phyloP scores from a whole-genome alignment of 2,113 vertebrate species.

The Gobius niger region DNA sequence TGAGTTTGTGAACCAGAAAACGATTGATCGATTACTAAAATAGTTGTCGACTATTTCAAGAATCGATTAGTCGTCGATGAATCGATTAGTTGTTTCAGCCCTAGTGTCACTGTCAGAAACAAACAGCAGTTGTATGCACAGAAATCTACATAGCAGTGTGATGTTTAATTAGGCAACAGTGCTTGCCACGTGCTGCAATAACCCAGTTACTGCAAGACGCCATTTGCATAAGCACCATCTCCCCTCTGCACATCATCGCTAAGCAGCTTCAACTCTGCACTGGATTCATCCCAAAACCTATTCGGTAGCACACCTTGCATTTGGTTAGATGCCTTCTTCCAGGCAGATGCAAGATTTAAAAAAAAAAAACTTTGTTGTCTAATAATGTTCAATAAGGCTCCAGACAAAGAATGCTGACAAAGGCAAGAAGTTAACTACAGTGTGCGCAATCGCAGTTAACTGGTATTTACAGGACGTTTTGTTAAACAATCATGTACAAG shows the following conservation, averaged over 20 bases:
- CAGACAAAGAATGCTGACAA: neutral
- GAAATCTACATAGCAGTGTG: neutral
- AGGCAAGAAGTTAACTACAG: neutral
- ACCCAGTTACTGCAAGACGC: neutral
- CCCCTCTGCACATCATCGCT: neutral
- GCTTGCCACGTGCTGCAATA: conserved; percentile 6
- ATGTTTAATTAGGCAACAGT: neutral
- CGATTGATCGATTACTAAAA: too few relatives aligned
- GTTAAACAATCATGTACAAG: conserved; percentile 2
- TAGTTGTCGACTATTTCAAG: too few relatives aligned
- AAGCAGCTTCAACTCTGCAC: neutral
- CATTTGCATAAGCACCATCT: conserved; percentile 11
- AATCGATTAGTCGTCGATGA: too few relatives aligned
- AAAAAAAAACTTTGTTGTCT: neutral
- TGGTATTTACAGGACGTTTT: neutral
- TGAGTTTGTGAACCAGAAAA: too few relatives aligned
- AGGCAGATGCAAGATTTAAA: neutral
- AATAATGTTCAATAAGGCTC: neutral
- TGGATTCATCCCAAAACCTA: neutral
- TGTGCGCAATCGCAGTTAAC: neutral
- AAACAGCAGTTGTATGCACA: neutral
- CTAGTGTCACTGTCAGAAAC: neutral
- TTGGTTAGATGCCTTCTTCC: neutral
- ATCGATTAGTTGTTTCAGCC: too few relatives aligned
- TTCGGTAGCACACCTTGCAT: neutral